Evolutionary conservation across 2,797 vertebrate species (phyloP), one percentile per base, ranked within the genome.

Genomic region (Cynopterus sphinx): DNA sequence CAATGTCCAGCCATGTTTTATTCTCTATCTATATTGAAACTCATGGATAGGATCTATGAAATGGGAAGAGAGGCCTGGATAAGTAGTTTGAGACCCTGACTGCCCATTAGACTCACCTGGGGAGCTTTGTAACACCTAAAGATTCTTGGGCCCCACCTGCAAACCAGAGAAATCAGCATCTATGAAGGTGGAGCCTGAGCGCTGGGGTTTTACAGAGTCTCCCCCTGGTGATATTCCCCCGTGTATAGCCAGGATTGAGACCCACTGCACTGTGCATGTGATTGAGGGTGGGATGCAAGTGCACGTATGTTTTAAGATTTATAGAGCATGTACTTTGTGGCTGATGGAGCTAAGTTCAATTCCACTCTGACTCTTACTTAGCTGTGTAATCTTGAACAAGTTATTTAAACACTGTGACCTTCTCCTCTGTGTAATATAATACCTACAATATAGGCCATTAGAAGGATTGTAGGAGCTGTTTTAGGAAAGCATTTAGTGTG

Each of bases 341-440:
- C 43, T 10, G 4, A 15, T 53, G 39, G 39, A 78, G 9, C 61
- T n/a, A 11, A 70, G 24, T 96, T 96, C 82, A 43, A 55, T 73
- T 43, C 70, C 46, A 68, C 55, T 93, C 26, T 91, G 26, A n/a
- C 73, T 74, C 41, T 85, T 79, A 55, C 36, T 61, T 61, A 71
- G 43, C 17, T 81, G 13, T 87, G 33, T 65, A 15, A 59, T 36
- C 8, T 36, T 41, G 41, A 9, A 33, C 24, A 70, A 85, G 65
- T 77, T 86, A 90, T 24, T 85, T 82, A 79, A 89, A 36, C 16
- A 39, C 15, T 16, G 13, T 84, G 49, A 53, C n/a, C 11, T 73
- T 85, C 28, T 89, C 3, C 21, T 89, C 36, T 33, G 0, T 74
- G 36, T 82, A 85, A 33, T 70, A 51, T 46, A 39, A 28, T 15